phyloP scores from a whole-genome alignment of 2,797 vertebrate genomes.

The Danio aesculapii region DNA sequence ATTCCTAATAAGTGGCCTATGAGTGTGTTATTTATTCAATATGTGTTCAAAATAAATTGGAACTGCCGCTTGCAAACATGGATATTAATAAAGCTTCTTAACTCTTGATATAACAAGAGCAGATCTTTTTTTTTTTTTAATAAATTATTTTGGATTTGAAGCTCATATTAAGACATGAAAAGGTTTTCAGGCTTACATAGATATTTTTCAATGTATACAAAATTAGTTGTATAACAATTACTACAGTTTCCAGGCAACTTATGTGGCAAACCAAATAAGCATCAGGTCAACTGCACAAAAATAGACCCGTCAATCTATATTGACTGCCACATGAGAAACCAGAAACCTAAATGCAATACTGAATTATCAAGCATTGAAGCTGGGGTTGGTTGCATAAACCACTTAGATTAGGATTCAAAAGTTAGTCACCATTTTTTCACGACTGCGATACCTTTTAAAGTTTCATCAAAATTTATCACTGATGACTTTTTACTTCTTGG shows the following conservation, averaged over 20 bases:
- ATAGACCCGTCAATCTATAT: conserved; percentile 1
- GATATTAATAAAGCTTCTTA: not conserved
- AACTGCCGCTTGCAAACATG: not conserved
- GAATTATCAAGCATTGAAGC: no score
- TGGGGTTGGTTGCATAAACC: no score
- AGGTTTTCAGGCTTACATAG: not conserved
- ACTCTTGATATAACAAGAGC: not conserved
- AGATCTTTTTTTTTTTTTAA: not conserved
- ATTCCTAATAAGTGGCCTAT: no score
- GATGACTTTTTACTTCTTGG: no score
- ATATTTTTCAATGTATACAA: not conserved
- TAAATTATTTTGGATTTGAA: no score
- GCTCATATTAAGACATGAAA: not conserved
- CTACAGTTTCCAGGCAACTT: not conserved
- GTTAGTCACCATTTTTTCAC: no score
- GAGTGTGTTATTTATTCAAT: no score
- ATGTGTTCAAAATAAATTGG: not conserved
- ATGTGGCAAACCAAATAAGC: conserved; percentile 1
- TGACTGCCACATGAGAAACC: conserved; percentile 9
- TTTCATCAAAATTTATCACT: no score
- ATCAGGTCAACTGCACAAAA: conserved; percentile 3
- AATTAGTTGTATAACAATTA: not conserved
- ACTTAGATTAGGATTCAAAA: no score
- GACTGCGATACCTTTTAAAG: no score
- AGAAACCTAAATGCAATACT: not conserved